Conservation (phyloP, 2,888 invertebrate genomes). For the Pedicia rivosa region DNA sequence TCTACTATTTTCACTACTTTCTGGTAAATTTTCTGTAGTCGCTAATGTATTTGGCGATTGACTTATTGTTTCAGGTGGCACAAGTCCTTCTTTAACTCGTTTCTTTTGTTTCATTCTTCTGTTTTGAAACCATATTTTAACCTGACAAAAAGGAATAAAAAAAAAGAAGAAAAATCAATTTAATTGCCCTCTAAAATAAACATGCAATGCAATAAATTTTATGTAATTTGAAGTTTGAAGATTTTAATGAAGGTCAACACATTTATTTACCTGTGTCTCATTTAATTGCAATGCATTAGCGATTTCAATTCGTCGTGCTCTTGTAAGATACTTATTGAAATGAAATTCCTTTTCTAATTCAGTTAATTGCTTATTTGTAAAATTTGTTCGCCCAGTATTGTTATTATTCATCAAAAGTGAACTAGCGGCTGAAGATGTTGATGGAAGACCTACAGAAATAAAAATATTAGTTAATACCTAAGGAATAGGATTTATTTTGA, state of each 20-base stretch:
- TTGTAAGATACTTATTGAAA: constrained; percentile 95
- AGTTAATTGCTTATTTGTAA: constrained; percentile 97
- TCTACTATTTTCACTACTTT: constrained; percentile 55
- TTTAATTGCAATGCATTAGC: constrained; percentile 91
- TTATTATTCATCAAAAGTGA: constrained; percentile 36
- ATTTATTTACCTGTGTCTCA: constrained; percentile 61
- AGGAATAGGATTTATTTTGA: too few relatives aligned
- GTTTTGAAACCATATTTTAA: constrained; percentile 98
- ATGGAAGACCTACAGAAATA: constrained; percentile 28
- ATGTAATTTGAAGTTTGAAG: not conserved
- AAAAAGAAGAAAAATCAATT: not conserved
- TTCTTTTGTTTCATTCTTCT: constrained; percentile 98
- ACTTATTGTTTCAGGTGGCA: constrained; percentile 41
- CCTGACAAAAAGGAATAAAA: constrained; percentile 23
- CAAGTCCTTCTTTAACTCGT: constrained; percentile 82
- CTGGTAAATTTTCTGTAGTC: constrained; percentile 22
- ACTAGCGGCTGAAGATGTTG: constrained; percentile 1
- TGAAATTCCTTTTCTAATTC: constrained; percentile 99
- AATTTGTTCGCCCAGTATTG: constrained; percentile 92
- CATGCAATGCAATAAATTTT: not conserved
- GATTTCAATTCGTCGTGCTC: constrained; percentile 94
- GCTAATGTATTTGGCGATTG: constrained; percentile 31
- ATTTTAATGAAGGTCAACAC: constrained; percentile 29
- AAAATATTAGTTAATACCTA: too few relatives aligned
- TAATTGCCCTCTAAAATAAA: not conserved